These are phyloP conservation scores for Clinocottus analis DNA, from an alignment of 2,113 vertebrate species.

Conservation along the genomic window DNA sequence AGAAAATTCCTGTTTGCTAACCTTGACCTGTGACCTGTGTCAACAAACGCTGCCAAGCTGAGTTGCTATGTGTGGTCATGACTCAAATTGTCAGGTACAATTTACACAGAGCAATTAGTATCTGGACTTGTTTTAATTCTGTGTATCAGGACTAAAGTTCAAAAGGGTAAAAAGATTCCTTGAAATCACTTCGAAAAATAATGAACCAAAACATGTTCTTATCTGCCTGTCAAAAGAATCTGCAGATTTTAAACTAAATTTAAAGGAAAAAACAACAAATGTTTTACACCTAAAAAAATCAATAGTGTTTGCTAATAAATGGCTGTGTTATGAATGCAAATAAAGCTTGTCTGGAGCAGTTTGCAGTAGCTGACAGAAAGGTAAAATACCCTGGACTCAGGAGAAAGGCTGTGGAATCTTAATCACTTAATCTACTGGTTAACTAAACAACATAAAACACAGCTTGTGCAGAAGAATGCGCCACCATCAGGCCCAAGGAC, in stretches of 20 bases:
- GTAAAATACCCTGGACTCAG: slow-evolving; percentile 8
- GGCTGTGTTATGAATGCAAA: slow-evolving; percentile 15
- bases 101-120: no score
- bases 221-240: no score
- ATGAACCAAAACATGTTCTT: background rate
- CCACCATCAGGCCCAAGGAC: slow-evolving; percentile 26
- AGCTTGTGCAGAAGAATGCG: slow-evolving; percentile 28
- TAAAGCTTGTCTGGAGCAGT: slow-evolving; percentile 7
- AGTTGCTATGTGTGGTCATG: background rate
- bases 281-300: background rate
- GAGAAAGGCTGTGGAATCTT: slow-evolving; percentile 63
- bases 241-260: no score
- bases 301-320: background rate
- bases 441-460: slow-evolving; percentile 58
- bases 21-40: background rate
- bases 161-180: background rate
- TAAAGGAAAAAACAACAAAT: background rate
- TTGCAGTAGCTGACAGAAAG: slow-evolving; percentile 33
- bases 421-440: slow-evolving; percentile 73
- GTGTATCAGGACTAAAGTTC: background rate
- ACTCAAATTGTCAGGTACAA: background rate
- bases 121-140: background rate
- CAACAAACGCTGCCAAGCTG: slow-evolving; percentile 1
- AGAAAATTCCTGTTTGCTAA: slow-evolving; percentile 24
- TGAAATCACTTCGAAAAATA: background rate